These are phyloP conservation scores for Holcopasites calliopsidis DNA, from an alignment of 1,140 invertebrate genomes.

Conservation along the genomic window DNA sequence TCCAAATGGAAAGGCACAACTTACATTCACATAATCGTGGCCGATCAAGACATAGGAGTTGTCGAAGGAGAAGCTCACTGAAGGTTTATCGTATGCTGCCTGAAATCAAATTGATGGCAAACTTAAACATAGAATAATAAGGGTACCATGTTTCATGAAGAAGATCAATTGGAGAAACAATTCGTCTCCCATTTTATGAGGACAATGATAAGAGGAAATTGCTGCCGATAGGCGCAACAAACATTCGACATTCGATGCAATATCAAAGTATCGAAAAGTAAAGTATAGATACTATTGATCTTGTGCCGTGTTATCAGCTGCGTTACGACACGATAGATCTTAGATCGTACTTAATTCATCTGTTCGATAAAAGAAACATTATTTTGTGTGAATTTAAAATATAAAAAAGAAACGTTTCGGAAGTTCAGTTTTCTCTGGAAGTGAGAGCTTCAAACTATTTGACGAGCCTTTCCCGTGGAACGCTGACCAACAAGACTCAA, in stretches of 20 bases:
- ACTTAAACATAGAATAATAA: background rate
- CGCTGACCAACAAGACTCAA: background rate
- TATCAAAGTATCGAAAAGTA: background rate
- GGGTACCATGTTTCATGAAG: background rate
- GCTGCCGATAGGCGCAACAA: background rate
- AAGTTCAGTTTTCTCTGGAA: no score
- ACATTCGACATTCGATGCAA: background rate
- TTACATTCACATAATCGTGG: slow-evolving; percentile 51
- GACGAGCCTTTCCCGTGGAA: background rate
- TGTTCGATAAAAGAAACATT: no score
- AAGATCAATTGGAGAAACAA: background rate
- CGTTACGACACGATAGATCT: background rate
- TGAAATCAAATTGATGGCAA: slow-evolving; percentile 3
- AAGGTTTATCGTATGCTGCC: background rate
- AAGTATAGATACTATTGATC: background rate
- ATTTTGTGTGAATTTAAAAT: no score
- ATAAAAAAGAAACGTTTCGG: no score
- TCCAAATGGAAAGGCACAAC: background rate
- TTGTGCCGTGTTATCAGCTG: background rate
- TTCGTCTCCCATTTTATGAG: background rate
- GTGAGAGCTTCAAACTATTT: no score
- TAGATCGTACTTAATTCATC: slow-evolving; percentile 1
- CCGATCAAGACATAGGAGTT: slow-evolving; percentile 48
- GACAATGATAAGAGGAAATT: background rate
- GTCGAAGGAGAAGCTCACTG: slow-evolving; percentile 17